Conservation (phyloP, 30 jellyfish, hydroid and myxozoan species). For the Cassiopea andromeda region DNA sequence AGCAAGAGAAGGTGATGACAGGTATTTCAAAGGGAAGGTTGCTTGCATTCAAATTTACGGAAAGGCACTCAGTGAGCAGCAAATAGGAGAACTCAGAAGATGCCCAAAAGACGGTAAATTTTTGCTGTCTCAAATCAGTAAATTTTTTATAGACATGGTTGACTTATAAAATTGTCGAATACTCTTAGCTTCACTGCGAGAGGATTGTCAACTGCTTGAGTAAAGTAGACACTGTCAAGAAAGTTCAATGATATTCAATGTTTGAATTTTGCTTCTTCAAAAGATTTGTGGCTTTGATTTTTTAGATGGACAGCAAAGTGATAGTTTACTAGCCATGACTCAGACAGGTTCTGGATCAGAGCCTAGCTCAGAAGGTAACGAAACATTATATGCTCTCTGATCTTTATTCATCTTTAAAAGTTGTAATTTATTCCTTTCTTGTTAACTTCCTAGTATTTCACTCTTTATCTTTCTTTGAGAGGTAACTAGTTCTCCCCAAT, state of each 20-base stretch:
- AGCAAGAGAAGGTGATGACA: slow-evolving; percentile 96
- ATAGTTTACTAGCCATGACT: slow-evolving; percentile 62
- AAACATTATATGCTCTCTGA: neutral
- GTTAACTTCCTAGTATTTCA: too few relatives aligned
- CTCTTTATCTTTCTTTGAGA: too few relatives aligned
- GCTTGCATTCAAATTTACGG: slow-evolving; percentile 89
- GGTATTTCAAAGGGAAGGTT: slow-evolving; percentile 91
- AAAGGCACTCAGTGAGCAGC: slow-evolving; percentile 85
- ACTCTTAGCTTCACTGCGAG: too few relatives aligned
- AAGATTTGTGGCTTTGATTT: neutral
- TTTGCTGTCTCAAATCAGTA: neutral
- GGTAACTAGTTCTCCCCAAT: too few relatives aligned
- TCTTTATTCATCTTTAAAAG: neutral
- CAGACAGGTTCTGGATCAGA: slow-evolving; percentile 82
- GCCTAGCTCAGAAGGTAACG: slow-evolving; percentile 58
- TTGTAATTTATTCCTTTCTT: too few relatives aligned
- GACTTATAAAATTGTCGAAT: too few relatives aligned
- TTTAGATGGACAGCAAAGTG: slow-evolving; percentile 69
- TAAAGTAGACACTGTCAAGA: too few relatives aligned
- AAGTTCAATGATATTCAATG: too few relatives aligned
- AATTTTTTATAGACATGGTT: neutral
- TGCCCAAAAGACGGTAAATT: slow-evolving; percentile 85
- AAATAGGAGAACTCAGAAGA: slow-evolving; percentile 90
- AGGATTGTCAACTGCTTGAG: too few relatives aligned
- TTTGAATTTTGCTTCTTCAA: too few relatives aligned